These are phyloP conservation scores for Lapara coniferarum DNA, from an alignment of 2,888 invertebrate species.

Conservation along the genomic window DNA sequence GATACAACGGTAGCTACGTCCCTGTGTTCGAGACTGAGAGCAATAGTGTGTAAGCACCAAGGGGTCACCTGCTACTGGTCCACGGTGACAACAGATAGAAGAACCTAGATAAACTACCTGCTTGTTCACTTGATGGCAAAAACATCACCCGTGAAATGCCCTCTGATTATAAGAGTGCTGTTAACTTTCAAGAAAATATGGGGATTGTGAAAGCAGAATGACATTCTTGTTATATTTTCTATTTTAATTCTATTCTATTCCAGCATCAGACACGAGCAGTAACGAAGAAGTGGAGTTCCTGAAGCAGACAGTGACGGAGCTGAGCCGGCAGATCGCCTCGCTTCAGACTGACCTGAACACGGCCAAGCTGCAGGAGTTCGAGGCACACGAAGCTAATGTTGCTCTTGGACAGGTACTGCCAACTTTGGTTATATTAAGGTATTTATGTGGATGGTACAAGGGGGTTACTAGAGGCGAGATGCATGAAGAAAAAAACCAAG, in stretches of 20 bases:
- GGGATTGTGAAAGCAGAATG: no score
- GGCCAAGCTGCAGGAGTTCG: constrained; percentile 87
- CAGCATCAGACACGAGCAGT: constrained; percentile 78
- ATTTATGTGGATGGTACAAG: no score
- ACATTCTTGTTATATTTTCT: neutral
- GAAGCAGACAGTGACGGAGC: constrained; percentile 85
- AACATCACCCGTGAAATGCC: no score
- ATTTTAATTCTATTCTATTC: constrained; percentile 11
- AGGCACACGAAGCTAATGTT: constrained; percentile 86
- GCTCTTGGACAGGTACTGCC: constrained; percentile 78
- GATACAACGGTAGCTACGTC: no score
- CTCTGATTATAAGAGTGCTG: no score
- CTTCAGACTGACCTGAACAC: constrained; percentile 87
- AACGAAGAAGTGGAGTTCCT: constrained; percentile 87
- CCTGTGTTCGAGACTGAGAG: no score
- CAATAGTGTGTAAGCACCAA: no score
- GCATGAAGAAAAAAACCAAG: no score
- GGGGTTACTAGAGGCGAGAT: no score
- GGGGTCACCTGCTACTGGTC: neutral
- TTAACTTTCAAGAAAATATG: no score
- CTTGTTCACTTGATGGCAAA: no score
- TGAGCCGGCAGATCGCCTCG: constrained; percentile 85
- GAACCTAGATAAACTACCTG: no score
- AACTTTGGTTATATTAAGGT: neutral
- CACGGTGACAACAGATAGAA: neutral